These are phyloP conservation scores for Philopotamus ludificatus DNA, from an alignment of 1,140 invertebrate species.

Conservation along the genomic window DNA sequence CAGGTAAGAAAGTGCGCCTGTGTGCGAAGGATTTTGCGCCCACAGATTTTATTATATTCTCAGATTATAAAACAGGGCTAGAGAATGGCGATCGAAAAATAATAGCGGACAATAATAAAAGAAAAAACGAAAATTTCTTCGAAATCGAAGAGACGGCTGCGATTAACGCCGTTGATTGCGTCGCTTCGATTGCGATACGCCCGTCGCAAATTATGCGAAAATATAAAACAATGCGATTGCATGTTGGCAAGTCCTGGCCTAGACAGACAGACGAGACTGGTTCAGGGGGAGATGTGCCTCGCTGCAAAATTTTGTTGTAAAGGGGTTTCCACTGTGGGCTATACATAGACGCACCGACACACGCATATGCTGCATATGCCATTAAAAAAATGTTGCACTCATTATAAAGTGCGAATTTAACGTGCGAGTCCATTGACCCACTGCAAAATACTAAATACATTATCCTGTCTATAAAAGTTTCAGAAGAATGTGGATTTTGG, in stretches of 20 bases:
- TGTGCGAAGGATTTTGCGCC: conserved; percentile 24
- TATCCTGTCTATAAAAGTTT: no score
- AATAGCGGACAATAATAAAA: background rate
- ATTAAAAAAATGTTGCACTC: no score
- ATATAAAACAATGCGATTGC: no score
- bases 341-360: no score
- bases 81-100: background rate
- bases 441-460: no score
- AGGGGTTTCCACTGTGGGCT: background rate
- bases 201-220: no score
- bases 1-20: conserved; percentile 16
- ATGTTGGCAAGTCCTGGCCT: conserved; percentile 2
- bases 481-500: no score
- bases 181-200: no score
- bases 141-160: background rate
- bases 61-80: conserved; percentile 3
- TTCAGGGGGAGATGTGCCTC: background rate
- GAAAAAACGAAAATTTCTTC: background rate
- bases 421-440: no score
- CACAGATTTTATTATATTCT: conserved; percentile 17
- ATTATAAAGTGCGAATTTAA: no score
- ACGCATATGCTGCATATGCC: no score
- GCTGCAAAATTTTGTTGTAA: background rate
- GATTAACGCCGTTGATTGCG: background rate
- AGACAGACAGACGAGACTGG: conserved; percentile 14